A percentile compares a stretch with the other conserved stretches of the same genome.
Evolutionary conservation across 1,140 invertebrate species (phyloP).

Genomic region (Pogonomyrmex californicus): DNA sequence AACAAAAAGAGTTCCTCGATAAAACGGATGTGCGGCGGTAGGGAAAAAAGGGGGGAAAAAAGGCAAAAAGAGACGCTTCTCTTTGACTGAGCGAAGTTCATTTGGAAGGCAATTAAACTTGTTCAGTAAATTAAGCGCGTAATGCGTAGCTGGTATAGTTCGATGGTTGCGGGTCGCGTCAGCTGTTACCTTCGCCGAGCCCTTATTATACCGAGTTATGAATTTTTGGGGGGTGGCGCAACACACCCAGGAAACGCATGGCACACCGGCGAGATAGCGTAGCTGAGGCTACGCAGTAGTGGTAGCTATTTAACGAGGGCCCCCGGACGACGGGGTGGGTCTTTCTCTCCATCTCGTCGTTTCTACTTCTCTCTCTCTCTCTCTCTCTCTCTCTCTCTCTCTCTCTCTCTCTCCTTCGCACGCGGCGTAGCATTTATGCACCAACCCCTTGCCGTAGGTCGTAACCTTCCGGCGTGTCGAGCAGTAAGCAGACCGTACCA

Average conservation of each 20-base stretch:
- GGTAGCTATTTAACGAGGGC: conserved; percentile 42
- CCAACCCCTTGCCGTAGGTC: conserved; percentile 71
- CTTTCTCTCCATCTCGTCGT: conserved; percentile 33
- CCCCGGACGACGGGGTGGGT: not conserved
- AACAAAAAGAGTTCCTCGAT: conserved; percentile 21
- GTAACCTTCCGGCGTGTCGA: conserved; percentile 75
- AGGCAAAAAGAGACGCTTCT: conserved; percentile 1
- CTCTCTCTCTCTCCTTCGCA: not conserved
- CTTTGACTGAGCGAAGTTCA: conserved; percentile 45
- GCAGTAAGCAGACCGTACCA: conserved; percentile 71
- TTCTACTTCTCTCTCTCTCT: conserved; percentile 8
- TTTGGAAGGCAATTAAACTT: conserved; percentile 67
- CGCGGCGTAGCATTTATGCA: conserved; percentile 56
- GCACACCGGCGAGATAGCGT: conserved; percentile 20
- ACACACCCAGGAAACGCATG: conserved; percentile 7
- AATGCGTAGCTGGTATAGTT: conserved; percentile 31
- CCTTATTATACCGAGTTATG: conserved; percentile 58
- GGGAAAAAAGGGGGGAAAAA: not conserved
- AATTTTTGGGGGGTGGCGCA: conserved; percentile 65
- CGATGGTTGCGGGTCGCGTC: conserved; percentile 69
- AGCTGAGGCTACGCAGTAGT: not conserved
- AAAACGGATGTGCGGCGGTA: conserved; percentile 16
- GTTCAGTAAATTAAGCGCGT: conserved; percentile 65
- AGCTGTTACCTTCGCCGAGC: conserved; percentile 49
- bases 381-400: conserved; percentile 24